Evolutionary conservation across 1,140 invertebrate genomes (phyloP), one percentile per base, ranked within the genome.

Genomic region (Zaprionus camerounensis): DNA sequence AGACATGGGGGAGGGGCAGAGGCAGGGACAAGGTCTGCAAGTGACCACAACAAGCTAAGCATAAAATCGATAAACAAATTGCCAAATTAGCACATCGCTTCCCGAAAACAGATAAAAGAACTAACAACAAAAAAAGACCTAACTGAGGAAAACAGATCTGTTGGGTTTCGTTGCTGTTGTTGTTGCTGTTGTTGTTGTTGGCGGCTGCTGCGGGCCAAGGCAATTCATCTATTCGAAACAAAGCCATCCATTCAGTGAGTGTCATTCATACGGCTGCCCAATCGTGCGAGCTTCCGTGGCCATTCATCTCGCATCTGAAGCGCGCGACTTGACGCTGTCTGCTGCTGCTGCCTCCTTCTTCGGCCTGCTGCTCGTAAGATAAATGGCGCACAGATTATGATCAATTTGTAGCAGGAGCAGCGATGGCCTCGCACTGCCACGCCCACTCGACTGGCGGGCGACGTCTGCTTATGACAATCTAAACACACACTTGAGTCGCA

Each of bases 41-140:
- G 36, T 69, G 80, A 72, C 67, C 67, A 63, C 73, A 83, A 71
- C 57, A 69, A 77, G 73, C 77, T 53, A 66, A 82, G 44, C 66
- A 68, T 75, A 62, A 90, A 90, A 90, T 90, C 85, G 86, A 90
- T 90, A 90, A 91, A 90, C 85, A 90, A 90, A 90, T 90, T 85
- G 86, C 86, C 81, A 90, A 90, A 90, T 90, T 90, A 90, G 85
- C 86, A 90, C 76, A 77, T 81, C 17, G 49, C 57, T 63, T 44
- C 3, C 62, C 41, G 49, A 72, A 78, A 61, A 63, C 41, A 78
- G 69, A 55, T 41, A 72, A 68, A 34, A 70, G 22, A 63, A 69
- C 53, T 51, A 44, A 61, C 61, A 58, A 64, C 31, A 51, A 28
- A 31, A 51, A 17, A 20, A 41, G 28, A 31, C 9, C 9, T 22